phyloP scores from a whole-genome alignment of 2,797 vertebrate species.

The Ciconia nigra region DNA sequence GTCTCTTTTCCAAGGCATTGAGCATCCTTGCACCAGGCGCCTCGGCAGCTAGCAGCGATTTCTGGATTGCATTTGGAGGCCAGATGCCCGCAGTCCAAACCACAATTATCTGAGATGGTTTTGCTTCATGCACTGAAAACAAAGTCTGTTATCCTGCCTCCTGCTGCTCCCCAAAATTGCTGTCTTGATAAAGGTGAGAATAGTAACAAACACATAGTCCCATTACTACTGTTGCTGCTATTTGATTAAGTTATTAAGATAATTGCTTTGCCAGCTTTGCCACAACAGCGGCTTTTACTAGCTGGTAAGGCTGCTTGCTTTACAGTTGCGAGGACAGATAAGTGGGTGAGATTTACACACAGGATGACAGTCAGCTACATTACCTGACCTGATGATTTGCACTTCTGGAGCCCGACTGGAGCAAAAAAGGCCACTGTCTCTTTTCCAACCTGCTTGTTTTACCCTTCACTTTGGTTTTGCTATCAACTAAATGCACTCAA shows the following conservation, averaged over 20 bases:
- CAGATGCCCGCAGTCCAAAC: neutral
- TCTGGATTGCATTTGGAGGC: neutral
- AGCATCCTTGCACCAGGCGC: neutral
- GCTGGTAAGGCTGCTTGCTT: neutral
- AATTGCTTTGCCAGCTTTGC: constrained; percentile 17
- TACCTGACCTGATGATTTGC: neutral
- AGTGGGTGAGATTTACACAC: neutral
- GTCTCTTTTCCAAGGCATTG: neutral
- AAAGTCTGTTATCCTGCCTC: neutral
- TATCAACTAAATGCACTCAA: constrained; percentile 57
- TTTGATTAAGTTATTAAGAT: neutral
- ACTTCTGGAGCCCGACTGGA: neutral
- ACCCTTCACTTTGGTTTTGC: neutral
- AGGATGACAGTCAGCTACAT: neutral
- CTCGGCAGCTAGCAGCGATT: neutral
- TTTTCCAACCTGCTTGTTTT: constrained; percentile 39
- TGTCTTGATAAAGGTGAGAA: neutral
- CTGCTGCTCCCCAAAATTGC: neutral
- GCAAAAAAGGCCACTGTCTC: neutral
- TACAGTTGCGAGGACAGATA: neutral
- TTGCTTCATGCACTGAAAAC: neutral
- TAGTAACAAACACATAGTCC: neutral
- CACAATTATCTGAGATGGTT: neutral
- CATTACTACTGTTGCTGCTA: neutral
- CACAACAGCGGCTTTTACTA: neutral